Evolutionary conservation across 2,113 vertebrate species (phyloP).

Genomic region (Perca flavescens): DNA sequence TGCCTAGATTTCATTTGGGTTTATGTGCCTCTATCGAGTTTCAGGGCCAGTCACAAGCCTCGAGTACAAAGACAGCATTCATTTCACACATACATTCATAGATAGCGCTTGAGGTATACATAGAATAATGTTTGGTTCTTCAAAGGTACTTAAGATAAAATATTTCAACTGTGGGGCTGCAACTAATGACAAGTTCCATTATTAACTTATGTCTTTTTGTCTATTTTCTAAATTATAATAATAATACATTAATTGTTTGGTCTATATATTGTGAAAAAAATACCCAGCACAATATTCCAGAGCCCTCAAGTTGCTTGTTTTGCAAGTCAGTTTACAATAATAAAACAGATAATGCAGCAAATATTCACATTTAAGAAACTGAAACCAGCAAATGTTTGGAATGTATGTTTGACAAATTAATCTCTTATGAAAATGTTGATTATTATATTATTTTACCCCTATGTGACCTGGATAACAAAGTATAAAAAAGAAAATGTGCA

Average conservation of each 20-base stretch:
- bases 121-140: background rate
- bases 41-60: conserved; percentile 33
- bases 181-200: background rate
- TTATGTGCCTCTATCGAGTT: conserved; percentile 25
- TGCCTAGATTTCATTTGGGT: conserved; percentile 33
- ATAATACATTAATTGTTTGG: background rate
- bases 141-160: background rate
- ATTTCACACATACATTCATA: conserved; percentile 30
- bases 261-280: background rate
- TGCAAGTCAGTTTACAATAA: background rate
- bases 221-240: background rate
- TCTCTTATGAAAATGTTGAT: background rate
- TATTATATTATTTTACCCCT: background rate
- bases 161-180: background rate
- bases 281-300: background rate
- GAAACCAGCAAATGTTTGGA: background rate
- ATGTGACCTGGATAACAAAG: conserved; percentile 12
- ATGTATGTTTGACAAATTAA: background rate
- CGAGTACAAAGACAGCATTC: conserved; percentile 24
- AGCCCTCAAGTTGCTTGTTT: background rate
- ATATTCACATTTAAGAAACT: background rate
- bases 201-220: background rate
- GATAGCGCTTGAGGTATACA: background rate
- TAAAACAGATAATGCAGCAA: background rate
- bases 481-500: conserved; percentile 1